phyloP scores from a whole-genome alignment of 2,113 vertebrate genomes.

The Herpetotheres cachinnans region DNA sequence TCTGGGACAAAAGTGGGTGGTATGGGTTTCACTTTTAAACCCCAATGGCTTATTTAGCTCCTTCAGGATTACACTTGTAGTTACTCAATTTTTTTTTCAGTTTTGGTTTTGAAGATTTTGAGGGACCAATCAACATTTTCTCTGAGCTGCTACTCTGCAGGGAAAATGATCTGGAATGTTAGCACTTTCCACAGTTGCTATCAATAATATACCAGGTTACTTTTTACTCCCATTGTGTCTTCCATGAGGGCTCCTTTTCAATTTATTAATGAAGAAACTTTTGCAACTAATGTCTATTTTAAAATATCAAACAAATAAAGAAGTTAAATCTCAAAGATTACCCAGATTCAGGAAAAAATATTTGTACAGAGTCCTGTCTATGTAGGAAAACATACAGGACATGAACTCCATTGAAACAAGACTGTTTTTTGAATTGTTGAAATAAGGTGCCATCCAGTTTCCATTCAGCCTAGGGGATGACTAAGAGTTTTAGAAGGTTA shows the following conservation, averaged over 20 bases:
- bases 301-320: background rate
- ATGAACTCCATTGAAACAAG: background rate
- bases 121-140: background rate
- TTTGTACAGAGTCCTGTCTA: background rate
- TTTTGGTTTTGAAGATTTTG: background rate
- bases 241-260: background rate
- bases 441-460: background rate
- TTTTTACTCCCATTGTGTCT: background rate
- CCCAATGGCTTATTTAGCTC: background rate
- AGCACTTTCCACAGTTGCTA: background rate
- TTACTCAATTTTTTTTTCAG: background rate
- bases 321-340: background rate
- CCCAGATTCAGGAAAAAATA: background rate
- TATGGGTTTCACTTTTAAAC: background rate
- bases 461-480: background rate
- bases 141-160: background rate
- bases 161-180: background rate
- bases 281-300: background rate
- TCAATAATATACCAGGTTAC: background rate
- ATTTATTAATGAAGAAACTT: background rate
- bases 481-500: background rate
- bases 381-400: background rate
- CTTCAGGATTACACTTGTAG: background rate
- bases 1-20: background rate
- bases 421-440: background rate